Evolutionary conservation across 1,140 invertebrate species (phyloP).

Genomic region (Drosophila mauritiana): DNA sequence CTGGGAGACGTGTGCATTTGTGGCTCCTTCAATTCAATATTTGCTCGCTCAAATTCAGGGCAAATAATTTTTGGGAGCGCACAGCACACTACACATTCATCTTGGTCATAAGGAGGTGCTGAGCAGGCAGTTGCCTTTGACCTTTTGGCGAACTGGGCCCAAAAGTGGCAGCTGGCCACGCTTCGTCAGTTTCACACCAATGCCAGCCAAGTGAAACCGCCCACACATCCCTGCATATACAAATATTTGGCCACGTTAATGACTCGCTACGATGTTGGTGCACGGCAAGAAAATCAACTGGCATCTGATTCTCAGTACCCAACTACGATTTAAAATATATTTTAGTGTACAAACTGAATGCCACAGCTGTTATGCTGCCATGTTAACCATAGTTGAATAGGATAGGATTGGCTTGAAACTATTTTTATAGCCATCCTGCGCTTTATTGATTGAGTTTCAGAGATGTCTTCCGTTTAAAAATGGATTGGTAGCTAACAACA

Average conservation of each 20-base stretch:
- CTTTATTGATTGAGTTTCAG: no score
- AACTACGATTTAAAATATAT: background rate
- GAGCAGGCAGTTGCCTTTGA: conserved; percentile 56
- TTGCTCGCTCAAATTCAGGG: conserved; percentile 22
- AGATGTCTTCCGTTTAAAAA: no score
- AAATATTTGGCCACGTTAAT: conserved; percentile 78
- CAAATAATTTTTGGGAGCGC: conserved; percentile 42
- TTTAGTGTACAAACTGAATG: background rate
- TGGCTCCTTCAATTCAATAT: conserved; percentile 49
- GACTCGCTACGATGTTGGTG: conserved; percentile 52
- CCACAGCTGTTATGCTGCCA: no score
- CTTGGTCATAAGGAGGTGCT: conserved; percentile 44
- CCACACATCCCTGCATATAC: conserved; percentile 34
- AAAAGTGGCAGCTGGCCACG: conserved; percentile 63
- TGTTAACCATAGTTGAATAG: background rate
- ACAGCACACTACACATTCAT: conserved; percentile 28
- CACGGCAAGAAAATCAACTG: conserved; percentile 7
- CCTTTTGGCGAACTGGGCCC: conserved; percentile 56
- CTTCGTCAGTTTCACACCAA: conserved; percentile 64
- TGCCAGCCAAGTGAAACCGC: conserved; percentile 37
- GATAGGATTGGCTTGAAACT: no score
- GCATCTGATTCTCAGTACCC: no score
- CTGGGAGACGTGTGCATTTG: conserved; percentile 36
- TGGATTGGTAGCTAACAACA: no score
- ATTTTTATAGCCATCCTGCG: no score